Evolutionary conservation across 2,797 vertebrate genomes (phyloP), one percentile per base, ranked within the genome.

Genomic region (Chelmon rostratus): DNA sequence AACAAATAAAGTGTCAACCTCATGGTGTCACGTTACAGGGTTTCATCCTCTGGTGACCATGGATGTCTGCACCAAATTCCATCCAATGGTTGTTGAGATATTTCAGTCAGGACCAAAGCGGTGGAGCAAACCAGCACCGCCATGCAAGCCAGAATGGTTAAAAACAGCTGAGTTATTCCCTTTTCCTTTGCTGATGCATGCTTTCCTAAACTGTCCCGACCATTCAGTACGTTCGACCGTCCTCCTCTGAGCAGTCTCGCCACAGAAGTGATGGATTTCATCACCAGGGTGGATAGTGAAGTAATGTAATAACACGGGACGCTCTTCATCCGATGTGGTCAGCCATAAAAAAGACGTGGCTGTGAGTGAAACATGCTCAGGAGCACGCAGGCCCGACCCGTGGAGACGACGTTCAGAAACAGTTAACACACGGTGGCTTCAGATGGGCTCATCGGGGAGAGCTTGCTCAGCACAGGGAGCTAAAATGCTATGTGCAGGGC

Each of bases 291-390:
- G 56, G 37, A 79, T 21, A 23, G 49, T 47, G 37, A 75, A 25
- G 42, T 28, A 23, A 73, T 76, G 49, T 66, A 83, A 82, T 53
- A 73, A 78, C 31, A 61, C 3, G 1, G 63, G 52, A 73, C 73
- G 78, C 67, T 69, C 49, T 64, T 79, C 78, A 76, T 86, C 76
- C 76, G 12, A 47, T 78, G 66, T 74, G 78, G 83, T 85, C 66
- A 18, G 21, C 42, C 44, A 35, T 65, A 62, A 66, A 70, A 80
- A 50, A 23, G 10, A 64, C 12, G 56, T 63, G 61, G 73, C 53
- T 53, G 33, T 28, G 47, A 52, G 40, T 50, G 69, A 65, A n/a
- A 40, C 64, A 25, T 8, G 9, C 68, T 61, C 67, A 18, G 37
- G 16, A 82, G 69, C 66, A 49, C 10, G 31, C 70, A 54, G 68